Evolutionary conservation across 2,797 vertebrate genomes (phyloP).

Genomic region (Anabacerthia variegaticeps): DNA sequence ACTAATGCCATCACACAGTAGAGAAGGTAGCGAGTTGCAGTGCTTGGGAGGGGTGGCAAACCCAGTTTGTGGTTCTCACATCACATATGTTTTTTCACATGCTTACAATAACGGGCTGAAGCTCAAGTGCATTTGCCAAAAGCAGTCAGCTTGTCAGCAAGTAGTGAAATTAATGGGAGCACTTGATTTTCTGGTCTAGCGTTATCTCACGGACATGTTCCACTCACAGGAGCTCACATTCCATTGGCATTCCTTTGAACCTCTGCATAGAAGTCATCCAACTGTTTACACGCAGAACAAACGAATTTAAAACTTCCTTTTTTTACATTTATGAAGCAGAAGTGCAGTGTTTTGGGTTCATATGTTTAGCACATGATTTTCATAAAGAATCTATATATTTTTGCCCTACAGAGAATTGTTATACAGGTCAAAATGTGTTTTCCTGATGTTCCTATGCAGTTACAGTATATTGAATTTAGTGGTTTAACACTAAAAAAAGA

Average conservation of each 20-base stretch:
- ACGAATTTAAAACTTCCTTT: constrained; percentile 69
- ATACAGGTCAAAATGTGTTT: constrained; percentile 80
- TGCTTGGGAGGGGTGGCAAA: constrained; percentile 70
- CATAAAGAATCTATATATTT: constrained; percentile 84
- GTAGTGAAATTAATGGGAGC: constrained; percentile 67
- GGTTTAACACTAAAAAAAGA: constrained; percentile 72
- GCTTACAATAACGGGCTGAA: constrained; percentile 48
- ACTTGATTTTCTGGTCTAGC: constrained; percentile 12
- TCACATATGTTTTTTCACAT: constrained; percentile 47
- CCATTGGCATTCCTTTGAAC: constrained; percentile 52
- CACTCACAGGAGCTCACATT: background rate
- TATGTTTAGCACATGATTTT: constrained; percentile 81
- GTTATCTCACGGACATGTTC: constrained; percentile 19
- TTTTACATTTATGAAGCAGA: constrained; percentile 76
- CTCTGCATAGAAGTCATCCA: constrained; percentile 47
- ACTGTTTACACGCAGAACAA: constrained; percentile 69
- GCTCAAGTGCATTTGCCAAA: constrained; percentile 65
- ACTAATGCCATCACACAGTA: constrained; percentile 91
- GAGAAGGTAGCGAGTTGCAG: constrained; percentile 88
- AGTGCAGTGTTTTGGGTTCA: constrained; percentile 76
- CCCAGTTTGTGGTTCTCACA: constrained; percentile 65
- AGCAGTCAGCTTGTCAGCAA: constrained; percentile 61
- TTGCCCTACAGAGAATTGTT: constrained; percentile 83
- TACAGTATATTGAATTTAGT: constrained; percentile 76
- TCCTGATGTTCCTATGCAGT: constrained; percentile 81